Percentiles rank a stretch among this genome's conserved stretches.
Conservation (phyloP, 1,140 invertebrate species). For the Paralvinella palmiformis region DNA sequence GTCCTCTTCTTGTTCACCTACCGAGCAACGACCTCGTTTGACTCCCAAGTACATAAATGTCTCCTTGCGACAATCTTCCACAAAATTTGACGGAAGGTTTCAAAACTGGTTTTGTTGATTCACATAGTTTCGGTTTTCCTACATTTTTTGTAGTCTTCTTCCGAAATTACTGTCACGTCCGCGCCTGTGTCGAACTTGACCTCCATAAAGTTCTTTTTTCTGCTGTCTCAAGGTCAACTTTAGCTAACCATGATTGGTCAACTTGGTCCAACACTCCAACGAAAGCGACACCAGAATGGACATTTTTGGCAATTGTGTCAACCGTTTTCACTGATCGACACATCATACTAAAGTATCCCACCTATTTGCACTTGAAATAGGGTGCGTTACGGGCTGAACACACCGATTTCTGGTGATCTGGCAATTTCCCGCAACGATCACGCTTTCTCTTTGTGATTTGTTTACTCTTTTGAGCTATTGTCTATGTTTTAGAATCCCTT, state of each 20-base stretch:
- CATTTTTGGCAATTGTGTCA: background rate
- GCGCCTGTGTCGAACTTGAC: background rate
- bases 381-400: background rate
- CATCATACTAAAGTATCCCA: background rate
- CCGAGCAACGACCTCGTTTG: no score
- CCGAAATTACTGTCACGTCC: conserved; percentile 1
- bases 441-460: background rate
- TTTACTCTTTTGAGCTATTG: background rate
- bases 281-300: background rate
- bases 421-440: background rate
- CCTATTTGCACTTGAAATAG: conserved; percentile 2
- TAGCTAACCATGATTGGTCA: background rate
- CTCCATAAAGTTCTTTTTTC: background rate
- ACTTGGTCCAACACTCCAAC: background rate
- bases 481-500: background rate
- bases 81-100: no score
- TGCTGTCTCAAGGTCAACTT: background rate
- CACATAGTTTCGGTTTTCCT: background rate
- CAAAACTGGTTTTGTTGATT: conserved; percentile 2
- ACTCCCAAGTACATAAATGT: no score
- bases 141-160: background rate
- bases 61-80: no score
- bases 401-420: background rate
- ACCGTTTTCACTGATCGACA: background rate
- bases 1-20: no score